phyloP scores from a whole-genome alignment of 2,888 invertebrate species.

The Agapostemon virescens region DNA sequence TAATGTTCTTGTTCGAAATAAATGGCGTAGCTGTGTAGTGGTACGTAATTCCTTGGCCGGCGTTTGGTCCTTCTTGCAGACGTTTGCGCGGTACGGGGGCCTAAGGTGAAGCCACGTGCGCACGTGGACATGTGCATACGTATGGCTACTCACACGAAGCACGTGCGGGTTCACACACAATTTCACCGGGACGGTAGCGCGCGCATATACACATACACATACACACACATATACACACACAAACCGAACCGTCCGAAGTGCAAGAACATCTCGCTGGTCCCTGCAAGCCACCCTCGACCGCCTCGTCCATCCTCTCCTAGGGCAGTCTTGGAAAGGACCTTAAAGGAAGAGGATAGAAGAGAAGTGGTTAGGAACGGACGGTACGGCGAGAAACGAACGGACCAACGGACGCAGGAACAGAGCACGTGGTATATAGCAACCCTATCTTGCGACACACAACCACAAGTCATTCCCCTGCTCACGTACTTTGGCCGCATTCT shows the following conservation, averaged over 20 bases:
- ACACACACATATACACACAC: too few species aligned
- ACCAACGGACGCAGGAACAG: slow-evolving; percentile 65
- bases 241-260: slow-evolving; percentile 70
- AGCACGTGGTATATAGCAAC: slow-evolving; percentile 70
- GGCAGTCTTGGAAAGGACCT: slow-evolving; percentile 69
- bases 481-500: slow-evolving; percentile 67
- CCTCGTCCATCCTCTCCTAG: slow-evolving; percentile 67
- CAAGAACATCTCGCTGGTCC: slow-evolving; percentile 71
- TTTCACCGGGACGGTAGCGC: slow-evolving; percentile 55
- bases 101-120: slow-evolving; percentile 41
- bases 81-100: slow-evolving; percentile 23
- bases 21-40: slow-evolving; percentile 67
- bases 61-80: slow-evolving; percentile 58
- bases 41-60: slow-evolving; percentile 70
- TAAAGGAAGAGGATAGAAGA: slow-evolving; percentile 72
- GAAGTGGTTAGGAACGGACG: slow-evolving; percentile 65
- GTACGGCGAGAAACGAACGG: slow-evolving; percentile 66
- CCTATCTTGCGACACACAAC: slow-evolving; percentile 79
- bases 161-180: slow-evolving; percentile 62
- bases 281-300: slow-evolving; percentile 64
- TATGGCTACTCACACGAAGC: slow-evolving; percentile 56
- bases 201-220: too few species aligned
- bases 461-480: slow-evolving; percentile 76
- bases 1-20: slow-evolving; percentile 70
- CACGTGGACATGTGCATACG: slow-evolving; percentile 45